These are phyloP conservation scores for Circaetus cinerascens DNA, from an alignment of 2,113 vertebrate genomes.

Conservation along the genomic window DNA sequence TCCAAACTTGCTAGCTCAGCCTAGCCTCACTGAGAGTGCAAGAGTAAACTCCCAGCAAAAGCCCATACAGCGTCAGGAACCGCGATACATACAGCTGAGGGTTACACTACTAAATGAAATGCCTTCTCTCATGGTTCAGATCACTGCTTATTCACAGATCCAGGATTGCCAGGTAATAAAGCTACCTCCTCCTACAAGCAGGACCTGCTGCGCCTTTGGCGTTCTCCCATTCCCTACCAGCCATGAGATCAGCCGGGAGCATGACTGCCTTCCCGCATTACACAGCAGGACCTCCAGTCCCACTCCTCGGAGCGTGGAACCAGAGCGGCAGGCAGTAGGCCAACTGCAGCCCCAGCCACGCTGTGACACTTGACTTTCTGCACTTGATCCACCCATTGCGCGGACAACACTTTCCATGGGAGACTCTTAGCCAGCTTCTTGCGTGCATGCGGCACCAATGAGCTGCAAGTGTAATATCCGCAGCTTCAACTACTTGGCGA, in stretches of 20 bases:
- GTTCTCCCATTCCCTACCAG: background rate
- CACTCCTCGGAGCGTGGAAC: accelerated
- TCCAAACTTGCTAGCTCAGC: background rate
- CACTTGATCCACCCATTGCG: background rate
- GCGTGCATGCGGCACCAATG: accelerated
- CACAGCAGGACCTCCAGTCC: background rate
- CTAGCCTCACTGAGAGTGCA: background rate
- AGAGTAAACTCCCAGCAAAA: background rate
- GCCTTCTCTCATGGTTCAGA: background rate
- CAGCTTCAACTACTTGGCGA: background rate
- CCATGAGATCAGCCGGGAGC: background rate
- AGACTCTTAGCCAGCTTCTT: background rate
- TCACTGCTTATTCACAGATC: background rate
- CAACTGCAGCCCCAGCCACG: background rate
- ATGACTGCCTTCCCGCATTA: accelerated
- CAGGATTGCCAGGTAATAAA: background rate
- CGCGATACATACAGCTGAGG: accelerated
- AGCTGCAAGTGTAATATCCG: background rate
- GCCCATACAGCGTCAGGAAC: accelerated
- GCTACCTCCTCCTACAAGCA: background rate
- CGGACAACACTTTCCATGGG: background rate
- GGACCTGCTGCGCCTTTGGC: background rate
- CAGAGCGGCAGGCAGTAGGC: background rate
- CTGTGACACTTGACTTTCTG: background rate
- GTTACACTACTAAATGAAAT: background rate